Conservation (phyloP, 2,888 invertebrate species). For the Tenthredo livida region DNA sequence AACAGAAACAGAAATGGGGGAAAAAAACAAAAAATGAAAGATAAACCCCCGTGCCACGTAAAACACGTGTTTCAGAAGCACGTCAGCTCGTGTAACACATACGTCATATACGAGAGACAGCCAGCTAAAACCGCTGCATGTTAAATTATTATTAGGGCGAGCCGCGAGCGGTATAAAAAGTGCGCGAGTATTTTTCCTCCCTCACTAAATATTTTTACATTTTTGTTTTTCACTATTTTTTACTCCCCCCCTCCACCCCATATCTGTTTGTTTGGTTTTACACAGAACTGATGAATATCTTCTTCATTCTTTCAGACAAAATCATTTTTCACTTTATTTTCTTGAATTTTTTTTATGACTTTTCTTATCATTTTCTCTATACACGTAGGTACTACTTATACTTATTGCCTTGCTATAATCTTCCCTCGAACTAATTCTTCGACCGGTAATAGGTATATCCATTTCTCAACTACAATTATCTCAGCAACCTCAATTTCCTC, state of each 20-base stretch:
- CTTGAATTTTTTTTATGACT: no score
- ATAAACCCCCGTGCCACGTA: not conserved
- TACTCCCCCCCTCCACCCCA: not conserved
- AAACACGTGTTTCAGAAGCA: constrained; percentile 2
- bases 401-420: no score
- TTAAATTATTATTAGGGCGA: not conserved
- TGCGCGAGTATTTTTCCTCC: not conserved
- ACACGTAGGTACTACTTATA: no score
- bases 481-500: not conserved
- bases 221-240: not conserved
- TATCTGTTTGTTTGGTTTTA: not conserved
- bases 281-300: not conserved
- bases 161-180: not conserved
- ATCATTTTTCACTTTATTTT: no score
- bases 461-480: not conserved
- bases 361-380: no score
- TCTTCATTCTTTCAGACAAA: no score
- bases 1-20: not conserved
- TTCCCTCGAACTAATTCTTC: no score
- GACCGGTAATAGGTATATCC: no score
- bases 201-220: not conserved
- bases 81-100: not conserved
- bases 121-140: not conserved
- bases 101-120: constrained; percentile 1
- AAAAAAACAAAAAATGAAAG: not conserved